Evolutionary conservation across 1,140 invertebrate genomes (phyloP), one percentile per base, ranked within the genome.

Genomic region (Halictus rubicundus): DNA sequence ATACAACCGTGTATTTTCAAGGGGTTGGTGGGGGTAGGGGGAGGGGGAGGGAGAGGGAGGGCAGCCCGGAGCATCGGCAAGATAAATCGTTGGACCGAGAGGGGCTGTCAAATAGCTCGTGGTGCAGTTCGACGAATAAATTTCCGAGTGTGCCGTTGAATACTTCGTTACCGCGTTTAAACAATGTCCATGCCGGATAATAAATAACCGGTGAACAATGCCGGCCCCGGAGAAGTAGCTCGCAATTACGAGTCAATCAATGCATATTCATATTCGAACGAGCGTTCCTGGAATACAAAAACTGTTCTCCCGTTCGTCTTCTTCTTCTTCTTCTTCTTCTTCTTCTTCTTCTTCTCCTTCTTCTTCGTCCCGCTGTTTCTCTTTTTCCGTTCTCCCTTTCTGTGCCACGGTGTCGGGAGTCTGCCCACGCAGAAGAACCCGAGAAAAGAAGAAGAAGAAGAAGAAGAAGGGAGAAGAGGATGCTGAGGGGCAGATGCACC

Each of bases 241-340:
- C 81, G 84, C 84, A 86, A 87, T 87, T 87, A 87, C 84, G 72
- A 78, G 84, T 87, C 85, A 84, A 87, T 87, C 85, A 86, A 87
- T 87, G 85, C 85, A 87, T 87, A 87, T 87, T 87, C 85, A 87
- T 87, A 86, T 87, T 84, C 68, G 81, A 76, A 83, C 77, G 70
- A 80, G 77, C 81, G 86, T 88, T 86, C 87, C 82, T 82, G 84
- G 87, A 88, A 87, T 88, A 84, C 82, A 85, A 84, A 85, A 86
- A 87, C 82, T 68, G 65, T 57, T 85, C 73, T 66, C 32, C 32
- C 23, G 23, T 66, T 57, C 52, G 23, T 59, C 57, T 59, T 25
- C 57, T 25, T 10, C 57, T 59, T 59, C 57, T 59, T 27, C 23
- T 23, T 21, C 32, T 52, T 14, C 32, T 52, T 42, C 59, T 80